Evolutionary conservation across 2,113 vertebrate species (phyloP).

Genomic region (Leptobrachium leishanense): DNA sequence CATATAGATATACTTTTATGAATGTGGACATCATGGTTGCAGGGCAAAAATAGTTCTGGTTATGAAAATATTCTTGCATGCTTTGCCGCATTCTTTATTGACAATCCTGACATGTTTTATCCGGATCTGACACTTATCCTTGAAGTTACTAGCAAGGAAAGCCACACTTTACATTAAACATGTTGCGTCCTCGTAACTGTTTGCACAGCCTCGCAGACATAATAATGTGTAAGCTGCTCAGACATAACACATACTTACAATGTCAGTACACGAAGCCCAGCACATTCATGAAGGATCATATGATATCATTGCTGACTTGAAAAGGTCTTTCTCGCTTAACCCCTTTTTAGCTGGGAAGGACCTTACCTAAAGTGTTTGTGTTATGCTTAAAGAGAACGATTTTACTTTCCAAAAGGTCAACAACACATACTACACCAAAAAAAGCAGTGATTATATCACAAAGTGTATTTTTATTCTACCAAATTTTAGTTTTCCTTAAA

Average conservation of each 20-base stretch:
- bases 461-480: too few relatives aligned
- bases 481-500: too few relatives aligned
- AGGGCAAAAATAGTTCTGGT: not conserved
- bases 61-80: not conserved
- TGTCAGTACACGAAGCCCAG: not conserved
- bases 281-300: not conserved
- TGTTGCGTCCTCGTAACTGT: not conserved
- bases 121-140: not conserved
- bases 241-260: slow-evolving; percentile 8
- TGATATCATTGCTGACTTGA: not conserved
- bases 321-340: not conserved
- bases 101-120: slow-evolving; percentile 44
- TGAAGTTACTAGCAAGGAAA: not conserved
- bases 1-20: too few relatives aligned
- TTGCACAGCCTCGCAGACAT: not conserved
- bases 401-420: too few relatives aligned
- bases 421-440: too few relatives aligned
- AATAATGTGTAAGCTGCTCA: slow-evolving; percentile 1
- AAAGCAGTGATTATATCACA: too few relatives aligned
- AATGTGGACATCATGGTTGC: not conserved
- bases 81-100: slow-evolving; percentile 3
- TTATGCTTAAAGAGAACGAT: too few relatives aligned
- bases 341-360: not conserved
- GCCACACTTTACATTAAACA: slow-evolving; percentile 14
- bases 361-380: too few relatives aligned